These are phyloP conservation scores for Pachymerium ferrugineum DNA, from an alignment of 2,888 invertebrate species.

Conservation along the genomic window DNA sequence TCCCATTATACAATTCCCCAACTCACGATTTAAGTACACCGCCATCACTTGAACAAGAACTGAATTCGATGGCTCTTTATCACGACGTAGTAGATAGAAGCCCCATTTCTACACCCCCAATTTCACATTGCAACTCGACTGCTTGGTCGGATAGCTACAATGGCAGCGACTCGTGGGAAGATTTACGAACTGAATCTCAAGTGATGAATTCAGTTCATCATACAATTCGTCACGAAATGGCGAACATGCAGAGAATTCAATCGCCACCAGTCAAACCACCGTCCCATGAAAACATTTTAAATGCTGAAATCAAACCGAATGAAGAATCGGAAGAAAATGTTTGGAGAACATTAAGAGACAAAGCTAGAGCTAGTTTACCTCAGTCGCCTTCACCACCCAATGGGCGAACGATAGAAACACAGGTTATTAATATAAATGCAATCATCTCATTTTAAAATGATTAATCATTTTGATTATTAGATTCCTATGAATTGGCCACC, in stretches of 20 bases:
- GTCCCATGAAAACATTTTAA: neutral
- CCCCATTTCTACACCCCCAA: conserved; percentile 9
- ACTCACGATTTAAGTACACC: neutral
- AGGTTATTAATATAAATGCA: neutral
- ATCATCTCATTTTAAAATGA: too few relatives aligned
- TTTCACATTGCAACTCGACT: conserved; percentile 27
- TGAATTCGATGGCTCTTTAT: neutral
- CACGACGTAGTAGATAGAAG: neutral
- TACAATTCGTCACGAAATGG: conserved; percentile 14
- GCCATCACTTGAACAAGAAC: neutral
- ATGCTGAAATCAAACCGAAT: neutral
- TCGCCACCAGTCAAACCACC: neutral
- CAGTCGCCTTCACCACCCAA: neutral
- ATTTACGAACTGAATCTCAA: conserved; percentile 28
- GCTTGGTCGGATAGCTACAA: conserved; percentile 29
- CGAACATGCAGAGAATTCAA: neutral
- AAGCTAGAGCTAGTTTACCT: conserved; percentile 24
- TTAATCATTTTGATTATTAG: neutral
- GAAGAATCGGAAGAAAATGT: conserved; percentile 29
- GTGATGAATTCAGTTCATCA: conserved; percentile 22
- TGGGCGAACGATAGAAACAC: conserved; percentile 26
- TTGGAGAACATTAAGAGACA: conserved; percentile 17
- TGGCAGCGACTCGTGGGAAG: conserved; percentile 31
- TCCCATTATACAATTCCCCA: neutral
- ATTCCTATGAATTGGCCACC: conserved; percentile 29